Evolutionary conservation across 2,888 invertebrate genomes (phyloP).

Genomic region (Branchellion lobata): DNA sequence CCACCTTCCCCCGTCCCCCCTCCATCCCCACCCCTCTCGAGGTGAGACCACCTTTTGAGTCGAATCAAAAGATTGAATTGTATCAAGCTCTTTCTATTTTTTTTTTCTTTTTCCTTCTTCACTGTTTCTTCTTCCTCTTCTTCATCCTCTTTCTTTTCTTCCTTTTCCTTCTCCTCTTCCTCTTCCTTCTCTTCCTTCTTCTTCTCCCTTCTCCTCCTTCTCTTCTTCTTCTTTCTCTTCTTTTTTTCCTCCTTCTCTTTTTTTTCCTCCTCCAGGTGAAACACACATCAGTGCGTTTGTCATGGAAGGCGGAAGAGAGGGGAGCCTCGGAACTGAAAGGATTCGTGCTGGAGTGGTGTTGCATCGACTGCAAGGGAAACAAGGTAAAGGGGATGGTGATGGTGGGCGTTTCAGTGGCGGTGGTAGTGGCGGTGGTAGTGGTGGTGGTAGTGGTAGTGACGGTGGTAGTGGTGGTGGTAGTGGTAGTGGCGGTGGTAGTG

Average conservation of each 20-base stretch:
- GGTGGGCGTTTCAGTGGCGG: too few relatives aligned
- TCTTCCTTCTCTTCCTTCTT: not conserved
- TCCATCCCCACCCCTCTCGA: slow-evolving; percentile 48
- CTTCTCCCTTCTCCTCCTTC: too few relatives aligned
- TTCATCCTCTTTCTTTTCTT: too few relatives aligned
- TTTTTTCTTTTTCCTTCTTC: too few relatives aligned
- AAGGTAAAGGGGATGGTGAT: slow-evolving; percentile 23
- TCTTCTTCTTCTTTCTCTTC: too few relatives aligned
- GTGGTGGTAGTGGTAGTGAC: not conserved
- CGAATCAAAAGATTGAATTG: too few relatives aligned
- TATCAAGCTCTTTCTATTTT: too few relatives aligned
- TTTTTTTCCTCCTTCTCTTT: too few relatives aligned
- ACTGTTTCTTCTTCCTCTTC: too few relatives aligned
- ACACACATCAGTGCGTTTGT: slow-evolving; percentile 50
- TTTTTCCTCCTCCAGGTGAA: slow-evolving; percentile 22
- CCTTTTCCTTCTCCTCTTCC: not conserved
- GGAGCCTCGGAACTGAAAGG: slow-evolving; percentile 50
- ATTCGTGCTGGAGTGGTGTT: slow-evolving; percentile 21
- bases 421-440: not conserved
- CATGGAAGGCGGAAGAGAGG: slow-evolving; percentile 52
- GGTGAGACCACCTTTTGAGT: too few relatives aligned
- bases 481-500: not conserved
- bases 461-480: not conserved
- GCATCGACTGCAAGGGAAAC: slow-evolving; percentile 16
- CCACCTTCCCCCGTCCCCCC: slow-evolving; percentile 53